Evolutionary conservation across 2,113 vertebrate genomes (phyloP), one percentile per base, ranked within the genome.

Genomic region (Silurus asotus): DNA sequence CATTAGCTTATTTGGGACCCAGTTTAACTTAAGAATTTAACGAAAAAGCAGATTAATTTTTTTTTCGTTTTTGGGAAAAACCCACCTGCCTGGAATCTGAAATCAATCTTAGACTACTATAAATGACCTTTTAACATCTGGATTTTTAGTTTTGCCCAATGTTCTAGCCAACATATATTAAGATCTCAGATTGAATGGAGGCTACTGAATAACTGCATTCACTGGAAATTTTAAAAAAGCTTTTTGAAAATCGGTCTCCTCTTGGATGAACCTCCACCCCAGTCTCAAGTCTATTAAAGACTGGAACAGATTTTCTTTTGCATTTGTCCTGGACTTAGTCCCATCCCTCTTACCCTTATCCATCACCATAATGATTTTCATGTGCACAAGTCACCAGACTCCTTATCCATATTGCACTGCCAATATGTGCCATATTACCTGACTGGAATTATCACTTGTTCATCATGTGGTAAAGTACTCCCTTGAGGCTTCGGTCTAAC

Each of bases 391-490:
- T 76, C 74, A 78, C 55, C 28, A n/a, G 25, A 9, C 76, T 78
- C 76, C 28, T 78, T 55, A 37, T 37, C 25, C 55, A 78, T 55
- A 8, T 14, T 58, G 76, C 53, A 37, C 53, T 58, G 76, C n/a
- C 76, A 58, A 25, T 76, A 76, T 55, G n/a, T 15, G 49, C 72
- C 72, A 75, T 6, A 51, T 75, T 75, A 75, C 9, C 48, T 55
- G 51, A 55, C 37, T 76, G 74, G 74, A 76, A 53, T 53, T 55
- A 55, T 76, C 19, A 55, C 74, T 76, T 25, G 74, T 55, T 76
- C 74, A 55, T 55, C 55, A 76, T 23, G 49, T 25, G 2, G 49
- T 76, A 55, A 76, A 76, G 74, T 13, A 76, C 74, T n/a, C 49
- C 23, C 74, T 25, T 15, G 15, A 25, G 49, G 5, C 23, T 23